Evolutionary conservation across 2,797 vertebrate genomes (phyloP).

Genomic region (Neosalanx taihuensis): DNA sequence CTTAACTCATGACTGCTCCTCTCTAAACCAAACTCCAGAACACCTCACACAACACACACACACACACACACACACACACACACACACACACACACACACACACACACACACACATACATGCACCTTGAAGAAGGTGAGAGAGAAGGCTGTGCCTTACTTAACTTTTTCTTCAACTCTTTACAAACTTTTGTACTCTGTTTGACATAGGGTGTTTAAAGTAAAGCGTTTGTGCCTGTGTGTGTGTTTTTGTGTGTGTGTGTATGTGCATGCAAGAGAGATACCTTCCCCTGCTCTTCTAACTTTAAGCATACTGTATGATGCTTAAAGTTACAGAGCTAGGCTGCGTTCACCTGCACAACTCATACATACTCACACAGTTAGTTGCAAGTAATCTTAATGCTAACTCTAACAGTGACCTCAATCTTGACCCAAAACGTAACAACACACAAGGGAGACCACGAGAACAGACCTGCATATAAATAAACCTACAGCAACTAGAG

Average conservation of each 20-base stretch:
- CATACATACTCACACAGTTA: no score
- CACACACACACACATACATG: slow-evolving; percentile 35
- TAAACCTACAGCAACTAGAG: no score
- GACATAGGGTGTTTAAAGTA: not conserved
- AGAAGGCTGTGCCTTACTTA: slow-evolving; percentile 35
- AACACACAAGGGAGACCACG: no score
- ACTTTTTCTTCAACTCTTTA: slow-evolving; percentile 24
- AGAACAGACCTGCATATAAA: no score
- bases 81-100: slow-evolving; percentile 28
- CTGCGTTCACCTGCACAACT: no score
- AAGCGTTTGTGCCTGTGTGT: no score
- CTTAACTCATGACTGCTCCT: slow-evolving; percentile 54
- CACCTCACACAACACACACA: slow-evolving; percentile 33
- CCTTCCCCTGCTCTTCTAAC: no score
- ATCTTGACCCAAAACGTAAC: no score
- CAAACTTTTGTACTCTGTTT: slow-evolving; percentile 43
- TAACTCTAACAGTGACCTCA: no score
- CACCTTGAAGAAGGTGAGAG: not conserved
- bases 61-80: slow-evolving; percentile 40
- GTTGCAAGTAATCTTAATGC: no score
- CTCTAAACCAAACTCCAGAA: slow-evolving; percentile 53
- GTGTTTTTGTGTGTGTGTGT: not conserved
- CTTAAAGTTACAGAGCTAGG: no score
- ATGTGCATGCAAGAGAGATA: not conserved
- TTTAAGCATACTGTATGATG: no score